phyloP scores from a whole-genome alignment of 2,888 invertebrate genomes.

The Pachydiplax longipennis region DNA sequence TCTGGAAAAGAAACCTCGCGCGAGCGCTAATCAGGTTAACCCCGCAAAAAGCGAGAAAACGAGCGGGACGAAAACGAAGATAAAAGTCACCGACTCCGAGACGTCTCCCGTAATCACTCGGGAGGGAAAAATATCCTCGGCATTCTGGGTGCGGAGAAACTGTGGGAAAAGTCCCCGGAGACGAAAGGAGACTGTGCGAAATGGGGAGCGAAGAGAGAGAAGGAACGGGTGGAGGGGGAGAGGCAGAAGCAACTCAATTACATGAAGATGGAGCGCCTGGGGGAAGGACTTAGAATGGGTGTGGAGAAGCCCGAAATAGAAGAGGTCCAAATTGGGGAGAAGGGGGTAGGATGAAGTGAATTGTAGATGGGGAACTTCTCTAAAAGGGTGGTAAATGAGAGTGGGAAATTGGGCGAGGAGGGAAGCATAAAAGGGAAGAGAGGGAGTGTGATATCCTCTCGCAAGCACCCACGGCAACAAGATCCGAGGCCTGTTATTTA shows the following conservation, averaged over 20 bases:
- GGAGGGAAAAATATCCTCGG: too few species aligned
- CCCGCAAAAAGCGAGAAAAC: too few species aligned
- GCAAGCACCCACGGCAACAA: neutral
- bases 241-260: slow-evolving; percentile 12
- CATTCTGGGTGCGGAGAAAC: too few species aligned
- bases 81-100: too few species aligned
- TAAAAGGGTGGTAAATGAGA: slow-evolving; percentile 19
- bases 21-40: too few species aligned
- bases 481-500: neutral
- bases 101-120: too few species aligned
- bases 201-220: neutral
- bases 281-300: neutral
- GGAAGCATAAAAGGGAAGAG: neutral
- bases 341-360: neutral
- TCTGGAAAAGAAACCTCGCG: too few species aligned
- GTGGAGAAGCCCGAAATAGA: neutral
- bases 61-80: too few species aligned
- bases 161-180: neutral
- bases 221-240: neutral
- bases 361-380: slow-evolving; percentile 25
- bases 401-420: slow-evolving; percentile 32
- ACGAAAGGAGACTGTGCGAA: neutral
- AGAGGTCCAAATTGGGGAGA: neutral
- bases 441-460: neutral
- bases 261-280: slow-evolving; percentile 4